phyloP scores from a whole-genome alignment of 2,113 vertebrate genomes.

The Bos indicus region DNA sequence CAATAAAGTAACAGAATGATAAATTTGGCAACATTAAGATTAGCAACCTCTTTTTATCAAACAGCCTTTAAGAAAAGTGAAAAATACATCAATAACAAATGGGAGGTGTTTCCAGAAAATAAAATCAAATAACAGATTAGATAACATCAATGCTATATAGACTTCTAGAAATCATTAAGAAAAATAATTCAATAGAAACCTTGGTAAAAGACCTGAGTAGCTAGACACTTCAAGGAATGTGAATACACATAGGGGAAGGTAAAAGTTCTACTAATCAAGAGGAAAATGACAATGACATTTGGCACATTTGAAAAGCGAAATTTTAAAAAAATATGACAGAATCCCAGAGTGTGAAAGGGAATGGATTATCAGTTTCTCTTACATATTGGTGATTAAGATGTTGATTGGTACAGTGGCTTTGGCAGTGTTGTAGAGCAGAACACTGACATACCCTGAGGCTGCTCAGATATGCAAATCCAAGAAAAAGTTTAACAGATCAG shows the following conservation, averaged over 20 bases:
- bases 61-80: not conserved
- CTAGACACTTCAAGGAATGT: not conserved
- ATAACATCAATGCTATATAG: not conserved
- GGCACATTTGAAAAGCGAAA: not conserved
- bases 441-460: not conserved
- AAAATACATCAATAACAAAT: not conserved
- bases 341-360: not conserved
- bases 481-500: not conserved
- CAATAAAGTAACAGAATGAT: not conserved
- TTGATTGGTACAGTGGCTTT: not conserved
- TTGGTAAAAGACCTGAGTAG: not conserved
- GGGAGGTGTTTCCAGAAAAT: not conserved
- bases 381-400: not conserved
- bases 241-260: not conserved
- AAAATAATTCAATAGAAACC: not conserved
- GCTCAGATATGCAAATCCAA: not conserved
- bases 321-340: not conserved
- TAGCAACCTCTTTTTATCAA: not conserved
- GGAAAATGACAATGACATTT: not conserved
- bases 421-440: not conserved
- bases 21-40: not conserved
- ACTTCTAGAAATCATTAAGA: not conserved
- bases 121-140: not conserved
- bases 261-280: not conserved
- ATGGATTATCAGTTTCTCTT: not conserved